Base-by-base conservation (phyloP, 2,797 vertebrate genomes). In the Limnodromus scolopaceus region DNA sequence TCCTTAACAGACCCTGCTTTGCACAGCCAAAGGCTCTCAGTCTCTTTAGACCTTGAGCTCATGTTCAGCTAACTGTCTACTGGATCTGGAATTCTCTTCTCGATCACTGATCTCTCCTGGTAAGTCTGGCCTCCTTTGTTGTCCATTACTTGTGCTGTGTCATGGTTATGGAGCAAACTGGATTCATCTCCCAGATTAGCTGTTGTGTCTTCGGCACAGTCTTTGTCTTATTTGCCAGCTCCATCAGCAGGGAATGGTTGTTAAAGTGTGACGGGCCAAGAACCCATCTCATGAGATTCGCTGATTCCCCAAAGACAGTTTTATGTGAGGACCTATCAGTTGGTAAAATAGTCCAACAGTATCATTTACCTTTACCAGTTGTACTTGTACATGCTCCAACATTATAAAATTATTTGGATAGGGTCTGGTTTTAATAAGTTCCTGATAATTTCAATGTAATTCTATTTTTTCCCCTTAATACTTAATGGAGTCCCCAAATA, bases 401-500 rank as follows among this genome's bases (percentile, higher is more conserved):
- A 34, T 30, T 30, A 63, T n/a, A 51, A 69, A 72, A 55, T 61
- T 71, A 66, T 93, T 94, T 93, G 74, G 36, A 54, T 38, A 68
- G 24, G 19, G 8, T 80, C 64, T 95, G n/a, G 10, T 95, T 92
- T 82, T 76, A 70, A 60, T 78, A 92, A 76, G 20, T 27, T 72
- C 28, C 14, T 49, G 16, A 68, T 78, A 61, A 92, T 93, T 95
- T 90, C n/a, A 83, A 55, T 86, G 24, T 78, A 77, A 61, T 92
- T 89, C 36, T 88, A 24, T 58, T 95, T 71, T 46, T 51, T 0
- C 11, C n/a, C 28, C 9, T 34, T 77, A 93, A 65, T 72, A 87
- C 92, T 89, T 74, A 41, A 70, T 82, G 79, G 39, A 77, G 4
- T 95, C 81, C 55, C 48, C 53, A 96, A 68, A 92, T 93, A 95